phyloP scores from a whole-genome alignment of 2,888 invertebrate genomes.

The Panzeria rudis region DNA sequence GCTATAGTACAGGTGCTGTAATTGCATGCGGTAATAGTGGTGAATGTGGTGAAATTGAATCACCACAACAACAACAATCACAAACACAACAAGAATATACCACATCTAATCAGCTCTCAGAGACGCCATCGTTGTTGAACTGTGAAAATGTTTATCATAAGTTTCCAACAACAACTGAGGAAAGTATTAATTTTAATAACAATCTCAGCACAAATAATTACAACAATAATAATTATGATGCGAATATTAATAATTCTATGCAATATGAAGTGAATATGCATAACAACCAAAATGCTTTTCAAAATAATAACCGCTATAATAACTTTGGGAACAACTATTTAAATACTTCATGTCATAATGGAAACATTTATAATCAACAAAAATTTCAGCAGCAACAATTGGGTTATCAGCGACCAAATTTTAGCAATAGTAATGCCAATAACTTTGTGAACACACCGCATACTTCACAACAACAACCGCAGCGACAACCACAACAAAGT shows the following conservation, averaged over 20 bases:
- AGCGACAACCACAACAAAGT: slow-evolving; percentile 1
- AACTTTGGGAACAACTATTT: not conserved
- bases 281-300: slow-evolving; percentile 73
- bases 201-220: slow-evolving; percentile 50
- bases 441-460: slow-evolving; percentile 9
- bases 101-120: slow-evolving; percentile 28
- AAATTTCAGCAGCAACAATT: slow-evolving; percentile 31
- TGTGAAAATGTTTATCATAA: slow-evolving; percentile 21
- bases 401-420: slow-evolving; percentile 48
- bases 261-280: slow-evolving; percentile 21
- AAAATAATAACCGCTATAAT: slow-evolving; percentile 22
- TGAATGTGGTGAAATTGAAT: slow-evolving; percentile 15
- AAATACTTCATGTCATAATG: not conserved
- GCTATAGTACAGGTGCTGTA: not conserved
- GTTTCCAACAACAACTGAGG: slow-evolving; percentile 64
- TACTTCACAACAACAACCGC: not conserved
- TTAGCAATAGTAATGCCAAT: slow-evolving; percentile 33
- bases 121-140: slow-evolving; percentile 5
- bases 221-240: slow-evolving; percentile 33
- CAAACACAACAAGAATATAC: slow-evolving; percentile 32
- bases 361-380: slow-evolving; percentile 18
- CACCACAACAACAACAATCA: slow-evolving; percentile 11
- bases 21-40: not conserved
- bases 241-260: not conserved
- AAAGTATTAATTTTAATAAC: slow-evolving; percentile 73